phyloP scores from a whole-genome alignment of 2,888 invertebrate species.

The Sarcophaga rosellei region DNA sequence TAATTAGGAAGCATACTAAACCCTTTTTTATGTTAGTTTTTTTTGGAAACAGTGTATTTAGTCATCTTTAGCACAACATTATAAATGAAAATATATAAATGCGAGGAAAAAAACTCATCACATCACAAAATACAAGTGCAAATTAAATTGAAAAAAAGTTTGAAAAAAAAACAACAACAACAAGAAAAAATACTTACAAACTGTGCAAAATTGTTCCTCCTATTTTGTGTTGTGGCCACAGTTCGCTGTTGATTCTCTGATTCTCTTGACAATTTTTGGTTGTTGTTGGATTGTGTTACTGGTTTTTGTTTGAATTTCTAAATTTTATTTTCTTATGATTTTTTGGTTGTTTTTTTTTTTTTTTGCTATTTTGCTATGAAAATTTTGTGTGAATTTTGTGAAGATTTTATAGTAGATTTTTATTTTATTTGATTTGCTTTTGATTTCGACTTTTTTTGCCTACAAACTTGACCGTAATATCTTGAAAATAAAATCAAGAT shows the following conservation, averaged over 20 bases:
- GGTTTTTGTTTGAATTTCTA: not conserved
- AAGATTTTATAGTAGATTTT: constrained; percentile 1
- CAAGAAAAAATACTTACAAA: not conserved
- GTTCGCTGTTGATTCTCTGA: not conserved
- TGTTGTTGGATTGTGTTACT: not conserved
- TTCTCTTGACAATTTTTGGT: constrained; percentile 15
- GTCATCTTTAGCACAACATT: too few relatives aligned
- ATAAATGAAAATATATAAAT: not conserved
- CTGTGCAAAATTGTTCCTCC: not conserved
- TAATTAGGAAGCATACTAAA: too few relatives aligned
- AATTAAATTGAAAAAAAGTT: constrained; percentile 12
- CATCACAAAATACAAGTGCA: constrained; percentile 4
- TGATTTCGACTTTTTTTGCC: constrained; percentile 9
- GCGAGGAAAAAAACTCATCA: not conserved
- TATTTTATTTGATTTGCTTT: constrained; percentile 5
- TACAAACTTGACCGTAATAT: constrained; percentile 46
- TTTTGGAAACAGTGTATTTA: not conserved
- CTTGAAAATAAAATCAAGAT: constrained; percentile 29
- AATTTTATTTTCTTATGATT: not conserved
- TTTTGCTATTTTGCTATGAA: too few relatives aligned
- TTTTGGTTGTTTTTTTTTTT: not conserved
- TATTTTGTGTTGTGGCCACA: not conserved
- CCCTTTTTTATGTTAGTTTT: too few relatives aligned
- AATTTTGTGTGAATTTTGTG: too few relatives aligned
- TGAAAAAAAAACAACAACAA: not conserved